Evolutionary conservation across 2,888 invertebrate species (phyloP), one percentile per base, ranked within the genome.

Genomic region (Villa cingulata): DNA sequence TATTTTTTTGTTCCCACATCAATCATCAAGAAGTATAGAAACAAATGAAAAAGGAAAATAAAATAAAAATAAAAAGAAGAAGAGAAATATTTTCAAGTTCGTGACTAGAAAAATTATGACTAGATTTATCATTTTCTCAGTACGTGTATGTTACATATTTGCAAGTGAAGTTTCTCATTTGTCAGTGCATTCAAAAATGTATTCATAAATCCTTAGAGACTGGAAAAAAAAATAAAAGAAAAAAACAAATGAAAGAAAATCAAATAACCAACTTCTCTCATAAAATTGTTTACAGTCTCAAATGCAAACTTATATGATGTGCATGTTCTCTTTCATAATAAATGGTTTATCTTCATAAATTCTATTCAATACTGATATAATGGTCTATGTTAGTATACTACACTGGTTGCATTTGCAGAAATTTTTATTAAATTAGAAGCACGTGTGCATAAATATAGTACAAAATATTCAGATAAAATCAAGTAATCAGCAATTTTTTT

Each of bases 371-470:
- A 7, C n/a, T n/a, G n/a, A n/a, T n/a, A n/a, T n/a, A n/a, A n/a
- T n/a, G n/a, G n/a, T n/a, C n/a, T 6, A 23, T 23, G 4, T 23
- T 23, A 23, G 23, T 23, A 7, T 23, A 23, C n/a, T n/a, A n/a
- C n/a, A 23, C 29, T 12, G 12, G 42, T 23, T 46, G 46, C 41
- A 46, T 46, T 41, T 46, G 46, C 37, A 46, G 46, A 46, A 23
- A 46, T 46, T 46, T 46, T 46, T 46, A 46, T 46, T 46, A 46
- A 46, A 46, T 46, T 46, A 46, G 46, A n/a, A 37, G 46, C 46
- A 46, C 46, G 46, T 46, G 46, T 29, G 23, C 18, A 46, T 37
- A 16, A 17, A 37, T 29, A 41, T 20, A n/a, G n/a, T n/a, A n/a
- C n/a, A n/a, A 7, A 23, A 23, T 29, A 19, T 27, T 29, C n/a